These are phyloP conservation scores for Trichopria drosophilae DNA, from an alignment of 2,888 invertebrate species.

Conservation along the genomic window DNA sequence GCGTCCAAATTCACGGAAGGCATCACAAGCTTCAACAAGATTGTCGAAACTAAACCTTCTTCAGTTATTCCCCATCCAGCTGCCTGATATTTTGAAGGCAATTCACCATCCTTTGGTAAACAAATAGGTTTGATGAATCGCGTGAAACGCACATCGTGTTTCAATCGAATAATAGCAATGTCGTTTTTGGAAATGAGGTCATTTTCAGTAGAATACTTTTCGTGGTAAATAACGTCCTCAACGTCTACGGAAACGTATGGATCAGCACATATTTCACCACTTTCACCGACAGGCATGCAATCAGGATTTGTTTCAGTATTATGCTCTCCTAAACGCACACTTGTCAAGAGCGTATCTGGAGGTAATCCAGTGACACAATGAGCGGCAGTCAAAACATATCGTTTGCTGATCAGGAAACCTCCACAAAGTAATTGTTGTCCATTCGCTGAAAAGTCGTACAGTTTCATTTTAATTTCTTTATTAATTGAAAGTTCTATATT, in stretches of 20 bases:
- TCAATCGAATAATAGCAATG: constrained; percentile 54
- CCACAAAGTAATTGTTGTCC: constrained; percentile 71
- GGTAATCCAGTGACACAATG: constrained; percentile 74
- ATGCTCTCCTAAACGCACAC: constrained; percentile 60
- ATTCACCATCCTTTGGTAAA: constrained; percentile 57
- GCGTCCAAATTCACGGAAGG: constrained; percentile 58
- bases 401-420: constrained; percentile 69
- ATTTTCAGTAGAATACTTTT: constrained; percentile 45
- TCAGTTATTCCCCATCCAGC: constrained; percentile 72
- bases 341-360: constrained; percentile 67
- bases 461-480: too few relatives aligned
- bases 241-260: constrained; percentile 48
- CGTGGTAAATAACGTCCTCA: constrained; percentile 46
- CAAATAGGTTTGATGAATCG: constrained; percentile 67
- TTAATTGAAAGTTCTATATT: too few relatives aligned
- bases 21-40: constrained; percentile 63
- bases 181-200: constrained; percentile 47
- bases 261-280: constrained; percentile 47
- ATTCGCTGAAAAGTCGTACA: constrained; percentile 62
- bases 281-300: constrained; percentile 36
- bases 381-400: constrained; percentile 75
- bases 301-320: constrained; percentile 46
- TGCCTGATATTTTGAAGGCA: constrained; percentile 60
- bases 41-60: constrained; percentile 58
- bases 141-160: constrained; percentile 60